Evolutionary conservation across 2,888 invertebrate species (phyloP), one percentile per base, ranked within the genome.

Genomic region (Junonia oenone): DNA sequence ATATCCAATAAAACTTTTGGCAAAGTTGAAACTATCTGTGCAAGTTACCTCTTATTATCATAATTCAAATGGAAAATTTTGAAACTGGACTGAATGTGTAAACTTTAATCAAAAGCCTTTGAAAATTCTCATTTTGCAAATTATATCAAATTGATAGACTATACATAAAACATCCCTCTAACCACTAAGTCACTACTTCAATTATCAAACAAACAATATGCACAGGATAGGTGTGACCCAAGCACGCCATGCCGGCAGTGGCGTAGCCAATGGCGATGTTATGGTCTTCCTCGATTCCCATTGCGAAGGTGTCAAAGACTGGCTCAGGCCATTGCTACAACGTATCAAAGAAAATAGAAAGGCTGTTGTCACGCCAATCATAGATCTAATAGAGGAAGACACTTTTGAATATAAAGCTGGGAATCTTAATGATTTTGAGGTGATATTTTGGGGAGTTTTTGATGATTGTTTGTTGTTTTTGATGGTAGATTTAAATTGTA

Each of bases 201-300:
- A 38, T 38, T 37, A 26, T 38, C 26, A 45, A 35, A 47, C 29
- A 8, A 68, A 0, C 90, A 96, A 55, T 82, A 97, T 57, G 93
- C 62, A 96, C 66, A 91, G 94, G 59, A 91, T 94, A 72, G 98
- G 98, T 6, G 86, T 98, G 54, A 97, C 98, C 63, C 88, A 95
- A 51, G 97, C 98, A 2, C 91, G 97, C 59, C 81, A 96, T 55
- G 93, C 64, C 46, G 98, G 98, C 43, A 97, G 97, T 9, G 91
- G 93, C 58, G 88, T 90, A 27, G 96, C 98, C 3, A 74, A 70
- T 2, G 96, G 95, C 0, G 94, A 96, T 72, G 94, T 95, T 35
- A 78, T 98, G 55, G 91, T 97, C 46, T 97, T 98, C 83, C 88
- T 98, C 56, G 98, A 98, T 86, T 94, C 97, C 0, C 98, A 98